These are phyloP conservation scores for Irena cyanogastra DNA, from an alignment of 2,113 vertebrate species.

Conservation along the genomic window DNA sequence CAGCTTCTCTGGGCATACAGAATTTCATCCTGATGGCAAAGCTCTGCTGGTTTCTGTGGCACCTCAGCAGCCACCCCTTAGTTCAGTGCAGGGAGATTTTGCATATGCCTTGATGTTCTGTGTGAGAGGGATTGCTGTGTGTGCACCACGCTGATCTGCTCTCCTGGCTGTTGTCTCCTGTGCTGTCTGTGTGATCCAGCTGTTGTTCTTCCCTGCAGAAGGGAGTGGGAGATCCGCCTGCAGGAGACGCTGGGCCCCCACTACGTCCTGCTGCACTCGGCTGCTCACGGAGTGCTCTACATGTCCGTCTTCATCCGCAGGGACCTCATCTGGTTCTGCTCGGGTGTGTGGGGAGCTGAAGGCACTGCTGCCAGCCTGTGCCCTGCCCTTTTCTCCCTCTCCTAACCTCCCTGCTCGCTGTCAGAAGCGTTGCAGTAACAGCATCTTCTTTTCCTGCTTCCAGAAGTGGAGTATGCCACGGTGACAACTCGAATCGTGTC, in stretches of 20 bases:
- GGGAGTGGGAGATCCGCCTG: conserved; percentile 93
- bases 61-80: background rate
- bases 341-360: conserved; percentile 71
- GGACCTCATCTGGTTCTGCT: conserved; percentile 99
- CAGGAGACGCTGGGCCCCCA: conserved; percentile 93
- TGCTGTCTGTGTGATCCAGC: background rate
- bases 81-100: background rate
- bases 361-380: background rate
- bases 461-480: conserved; percentile 90
- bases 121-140: background rate
- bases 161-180: background rate
- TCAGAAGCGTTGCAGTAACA: background rate
- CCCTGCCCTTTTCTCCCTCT: background rate
- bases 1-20: background rate
- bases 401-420: background rate
- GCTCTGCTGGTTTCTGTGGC: background rate
- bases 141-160: background rate
- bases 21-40: background rate
- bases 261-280: conserved; percentile 88
- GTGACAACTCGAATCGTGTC: conserved; percentile 96
- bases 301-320: conserved; percentile 87
- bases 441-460: background rate
- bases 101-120: accelerated
- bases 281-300: conserved; percentile 88
- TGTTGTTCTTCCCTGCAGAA: conserved; percentile 67